Evolutionary conservation across 2,797 vertebrate species (phyloP), one percentile per base, ranked within the genome.

Genomic region (Muscicapa striata): DNA sequence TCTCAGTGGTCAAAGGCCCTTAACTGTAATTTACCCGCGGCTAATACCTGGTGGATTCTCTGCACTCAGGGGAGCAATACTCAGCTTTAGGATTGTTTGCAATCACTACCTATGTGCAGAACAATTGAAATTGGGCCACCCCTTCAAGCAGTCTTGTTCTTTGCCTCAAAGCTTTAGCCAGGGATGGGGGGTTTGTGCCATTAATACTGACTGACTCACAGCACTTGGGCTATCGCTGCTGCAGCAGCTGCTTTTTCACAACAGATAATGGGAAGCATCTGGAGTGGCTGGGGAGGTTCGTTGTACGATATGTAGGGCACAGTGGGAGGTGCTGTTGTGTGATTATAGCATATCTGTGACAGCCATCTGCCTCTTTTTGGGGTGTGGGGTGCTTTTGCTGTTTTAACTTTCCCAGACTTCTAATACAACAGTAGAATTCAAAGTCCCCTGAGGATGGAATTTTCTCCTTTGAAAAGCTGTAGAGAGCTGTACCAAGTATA

Each of bases 221-320:
- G 78, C 55, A 24, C 22, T 36, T 1, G 1, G 46, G 70, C 77
- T 89, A 77, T 93, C 84, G 0, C 3, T 0, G 1, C 73, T 0
- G 8, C 81, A 24, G 92, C 96, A 93, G 94, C 94, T 87, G 94
- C 57, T 74, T 36, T 30, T 38, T 2, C 72, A 11, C 6, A 8
- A 5, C 70, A 87, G 93, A 95, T 95, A 96, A 92, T 23, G 48
- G 72, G 54, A 45, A 73, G 82, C 89, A 89, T 77, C 91, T 84
- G 87, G 78, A 16, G 40, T 2, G 27, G 78, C 95, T 57, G 79
- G 52, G 75, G 72, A 63, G 84, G 64, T 10, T 68, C 41, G 20
- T 12, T 61, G 62, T 19, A 1, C 0, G 49, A 54, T 83, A 92
- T 62, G 72, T 57, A 75, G 87, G 94, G 94, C 96, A 90, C 87